Evolutionary conservation across 2,888 invertebrate genomes (phyloP).

Genomic region (Serrognathus titanus): DNA sequence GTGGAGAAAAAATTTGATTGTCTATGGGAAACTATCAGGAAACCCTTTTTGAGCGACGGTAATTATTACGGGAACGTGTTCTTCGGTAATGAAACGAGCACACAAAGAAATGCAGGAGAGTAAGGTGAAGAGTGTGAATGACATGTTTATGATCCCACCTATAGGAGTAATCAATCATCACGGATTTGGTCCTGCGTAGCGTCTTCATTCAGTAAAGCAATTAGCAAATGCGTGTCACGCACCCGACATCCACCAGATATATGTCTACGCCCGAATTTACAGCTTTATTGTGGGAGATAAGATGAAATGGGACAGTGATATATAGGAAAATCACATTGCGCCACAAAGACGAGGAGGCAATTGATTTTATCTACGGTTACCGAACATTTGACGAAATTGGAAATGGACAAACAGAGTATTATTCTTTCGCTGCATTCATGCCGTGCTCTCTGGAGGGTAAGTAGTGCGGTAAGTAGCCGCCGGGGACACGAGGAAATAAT

Average conservation of each 20-base stretch:
- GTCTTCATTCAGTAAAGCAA: conserved; percentile 21
- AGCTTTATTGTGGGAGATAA: conserved; percentile 11
- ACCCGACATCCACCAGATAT: conserved; percentile 6
- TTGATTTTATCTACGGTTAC: conserved; percentile 42
- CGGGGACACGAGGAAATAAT: conserved; percentile 11
- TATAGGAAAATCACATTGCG: conserved; percentile 37
- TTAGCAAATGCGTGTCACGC: conserved; percentile 29
- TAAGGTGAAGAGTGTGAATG: conserved; percentile 28
- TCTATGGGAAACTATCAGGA: conserved; percentile 3
- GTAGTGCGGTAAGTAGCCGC: conserved; percentile 22
- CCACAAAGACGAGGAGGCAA: conserved; percentile 35
- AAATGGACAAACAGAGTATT: conserved; percentile 28
- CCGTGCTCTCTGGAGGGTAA: conserved; percentile 20
- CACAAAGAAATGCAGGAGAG: conserved; percentile 18
- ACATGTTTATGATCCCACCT: conserved; percentile 30
- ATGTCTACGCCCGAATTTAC: background rate
- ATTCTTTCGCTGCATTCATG: conserved; percentile 21
- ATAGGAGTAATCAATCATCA: conserved; percentile 36
- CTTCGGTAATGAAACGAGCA: background rate
- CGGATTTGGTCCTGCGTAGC: conserved; percentile 27
- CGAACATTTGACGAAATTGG: conserved; percentile 39
- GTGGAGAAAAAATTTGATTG: conserved; percentile 14
- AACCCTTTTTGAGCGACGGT: background rate
- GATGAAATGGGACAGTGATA: conserved; percentile 33
- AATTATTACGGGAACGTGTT: conserved; percentile 1